Evolutionary conservation across 2,888 invertebrate genomes (phyloP).

Genomic region (Tenodera sinensis): DNA sequence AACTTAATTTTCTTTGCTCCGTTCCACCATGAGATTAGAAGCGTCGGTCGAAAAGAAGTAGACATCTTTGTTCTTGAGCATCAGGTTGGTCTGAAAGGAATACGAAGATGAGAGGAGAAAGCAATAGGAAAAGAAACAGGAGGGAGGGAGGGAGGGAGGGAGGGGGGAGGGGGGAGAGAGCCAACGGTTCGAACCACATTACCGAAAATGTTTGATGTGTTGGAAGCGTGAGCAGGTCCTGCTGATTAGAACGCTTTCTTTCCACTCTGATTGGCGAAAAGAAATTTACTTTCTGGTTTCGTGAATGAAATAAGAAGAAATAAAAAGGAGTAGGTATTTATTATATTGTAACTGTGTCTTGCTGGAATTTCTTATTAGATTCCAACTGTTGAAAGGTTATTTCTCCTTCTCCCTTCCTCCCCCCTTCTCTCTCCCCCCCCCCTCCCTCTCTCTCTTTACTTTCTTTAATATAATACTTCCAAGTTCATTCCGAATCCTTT

Average conservation of each 20-base stretch:
- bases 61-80: background rate
- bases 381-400: background rate
- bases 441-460: too few relatives aligned
- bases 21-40: background rate
- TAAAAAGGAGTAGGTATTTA: background rate
- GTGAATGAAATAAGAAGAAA: background rate
- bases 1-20: constrained; percentile 11
- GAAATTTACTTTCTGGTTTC: background rate
- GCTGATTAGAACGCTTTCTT: background rate
- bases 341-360: background rate
- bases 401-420: background rate
- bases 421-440: too few relatives aligned
- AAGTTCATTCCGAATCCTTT: background rate
- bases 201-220: background rate
- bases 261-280: background rate
- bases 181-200: background rate
- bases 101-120: background rate
- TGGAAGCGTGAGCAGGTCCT: too few relatives aligned
- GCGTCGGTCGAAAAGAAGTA: too few relatives aligned
- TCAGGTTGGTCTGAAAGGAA: background rate
- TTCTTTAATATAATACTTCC: background rate
- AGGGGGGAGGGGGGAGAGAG: too few relatives aligned
- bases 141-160: too few relatives aligned
- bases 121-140: background rate
- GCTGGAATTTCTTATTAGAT: background rate